Conservation (phyloP, 2,797 vertebrate genomes). For the Enteromius treurensis region DNA sequence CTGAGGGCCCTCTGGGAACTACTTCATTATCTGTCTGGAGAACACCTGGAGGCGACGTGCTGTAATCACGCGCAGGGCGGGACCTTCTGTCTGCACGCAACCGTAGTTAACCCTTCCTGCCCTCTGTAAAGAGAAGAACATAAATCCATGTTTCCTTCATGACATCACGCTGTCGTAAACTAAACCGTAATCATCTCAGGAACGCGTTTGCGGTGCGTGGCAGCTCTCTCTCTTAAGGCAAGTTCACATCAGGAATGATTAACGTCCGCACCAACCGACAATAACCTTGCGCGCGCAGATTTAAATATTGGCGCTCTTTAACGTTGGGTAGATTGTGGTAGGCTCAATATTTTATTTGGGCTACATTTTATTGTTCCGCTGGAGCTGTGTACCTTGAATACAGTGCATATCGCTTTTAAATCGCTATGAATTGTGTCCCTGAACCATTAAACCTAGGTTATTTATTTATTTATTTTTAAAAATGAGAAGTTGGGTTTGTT, state of each 20-base stretch:
- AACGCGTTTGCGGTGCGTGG: background rate
- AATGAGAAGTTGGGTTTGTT: background rate
- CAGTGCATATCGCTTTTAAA: background rate
- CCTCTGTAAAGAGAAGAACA: background rate
- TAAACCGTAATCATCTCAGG: background rate
- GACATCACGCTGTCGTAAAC: background rate
- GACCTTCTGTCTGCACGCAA: slow-evolving; percentile 76
- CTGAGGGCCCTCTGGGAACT: slow-evolving; percentile 58
- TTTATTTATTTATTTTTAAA: background rate
- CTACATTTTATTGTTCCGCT: too few relatives aligned
- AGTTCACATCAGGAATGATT: background rate
- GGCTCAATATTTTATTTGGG: too few relatives aligned
- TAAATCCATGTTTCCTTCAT: slow-evolving; percentile 3
- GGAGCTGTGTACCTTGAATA: background rate
- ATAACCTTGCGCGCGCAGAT: background rate
- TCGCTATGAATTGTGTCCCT: background rate
- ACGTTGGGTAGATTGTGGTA: background rate
- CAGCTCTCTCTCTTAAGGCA: background rate
- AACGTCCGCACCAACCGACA: background rate
- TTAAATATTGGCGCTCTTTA: background rate
- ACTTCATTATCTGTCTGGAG: slow-evolving; percentile 75
- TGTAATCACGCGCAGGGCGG: slow-evolving; percentile 72
- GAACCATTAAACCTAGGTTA: too few relatives aligned
- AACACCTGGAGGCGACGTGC: slow-evolving; percentile 75
- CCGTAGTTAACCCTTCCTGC: slow-evolving; percentile 68